Base-by-base conservation (phyloP, 2,888 invertebrate genomes). In the Ormyrus labotus region DNA sequence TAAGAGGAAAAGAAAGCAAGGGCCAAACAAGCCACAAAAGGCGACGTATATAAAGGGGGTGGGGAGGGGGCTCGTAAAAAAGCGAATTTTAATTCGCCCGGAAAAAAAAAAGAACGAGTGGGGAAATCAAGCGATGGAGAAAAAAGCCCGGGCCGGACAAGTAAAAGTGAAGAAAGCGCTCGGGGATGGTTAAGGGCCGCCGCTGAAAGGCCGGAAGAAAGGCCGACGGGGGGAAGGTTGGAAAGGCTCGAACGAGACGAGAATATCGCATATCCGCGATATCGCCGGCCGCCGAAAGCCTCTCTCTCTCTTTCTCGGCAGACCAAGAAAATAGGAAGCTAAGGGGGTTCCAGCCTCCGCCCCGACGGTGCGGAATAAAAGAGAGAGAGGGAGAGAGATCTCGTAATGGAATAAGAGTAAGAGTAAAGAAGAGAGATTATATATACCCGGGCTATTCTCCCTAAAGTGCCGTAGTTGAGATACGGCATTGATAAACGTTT, bases 1-100 rank as follows among this genome's bases (percentile, higher is more conserved):
- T 55, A 64, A 57, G 64, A 67, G 68, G 61, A 67, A 68, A 13
- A 19, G 47, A 13, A 60, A 70, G 57, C 64, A 19, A 34, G 50
- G 61, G 55, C 72, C 79, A 82, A 82, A 73, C 69, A 77, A 81
- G 73, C 81, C 73, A 81, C 81, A 81, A 78, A 81, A 74, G 63
- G 45, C 47, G 73, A 5, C 64, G 67, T 10, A 11, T 45, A 69
- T 51, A 76, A 50, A 82, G 68, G 48, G 65, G 47, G 11, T 11
- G 55, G 64, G 53, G 11, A 53, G 19, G 19, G 45, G 55, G 19
- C 72, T 51, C 61, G 75, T 72, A 64, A 81, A 78, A 69, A 80
- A 79, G 72, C 71, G 74, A 75, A 79, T 81, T 74, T 81, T 78
- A 82, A 80, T 81, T 81, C 74, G 78, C 48, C 55, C 3, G 47